Conservation (phyloP, 2,113 vertebrate genomes). For the Tonatia bakeri region DNA sequence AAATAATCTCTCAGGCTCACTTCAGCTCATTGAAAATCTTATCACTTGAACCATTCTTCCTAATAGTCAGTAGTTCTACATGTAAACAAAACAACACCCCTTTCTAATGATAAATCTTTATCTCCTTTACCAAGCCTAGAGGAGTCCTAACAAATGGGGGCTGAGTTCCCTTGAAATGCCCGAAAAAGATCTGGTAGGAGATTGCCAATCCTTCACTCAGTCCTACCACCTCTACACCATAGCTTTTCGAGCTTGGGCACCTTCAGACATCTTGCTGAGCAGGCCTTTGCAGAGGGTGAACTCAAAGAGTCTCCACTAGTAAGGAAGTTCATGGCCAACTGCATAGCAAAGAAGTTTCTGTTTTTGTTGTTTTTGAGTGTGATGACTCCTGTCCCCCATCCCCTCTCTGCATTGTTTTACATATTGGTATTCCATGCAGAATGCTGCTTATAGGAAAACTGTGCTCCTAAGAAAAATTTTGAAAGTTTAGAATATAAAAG, state of each 20-base stretch:
- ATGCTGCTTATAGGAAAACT: not conserved
- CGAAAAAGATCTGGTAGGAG: not conserved
- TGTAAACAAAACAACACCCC: not conserved
- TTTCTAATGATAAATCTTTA: not conserved
- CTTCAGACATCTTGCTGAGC: not conserved
- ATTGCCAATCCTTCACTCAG: rapidly evolving
- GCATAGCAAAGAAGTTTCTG: not conserved
- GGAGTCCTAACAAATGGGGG: not conserved
- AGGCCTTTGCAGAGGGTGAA: not conserved
- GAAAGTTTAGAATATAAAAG: not conserved
- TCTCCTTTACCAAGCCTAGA: not conserved
- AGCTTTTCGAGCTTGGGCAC: not conserved
- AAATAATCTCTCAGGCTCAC: not conserved
- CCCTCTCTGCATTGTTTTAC: not conserved
- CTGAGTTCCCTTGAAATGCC: not conserved
- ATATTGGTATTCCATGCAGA: not conserved
- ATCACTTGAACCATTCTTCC: not conserved
- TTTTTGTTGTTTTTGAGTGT: not conserved
- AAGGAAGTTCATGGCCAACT: not conserved
- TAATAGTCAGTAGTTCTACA: not conserved
- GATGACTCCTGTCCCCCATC: not conserved
- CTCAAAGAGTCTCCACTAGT: not conserved
- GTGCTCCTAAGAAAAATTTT: not conserved
- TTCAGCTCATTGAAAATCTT: not conserved
- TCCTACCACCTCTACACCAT: not conserved